Base-by-base conservation (phyloP, 2,888 invertebrate genomes). In the Cerastoderma edule region DNA sequence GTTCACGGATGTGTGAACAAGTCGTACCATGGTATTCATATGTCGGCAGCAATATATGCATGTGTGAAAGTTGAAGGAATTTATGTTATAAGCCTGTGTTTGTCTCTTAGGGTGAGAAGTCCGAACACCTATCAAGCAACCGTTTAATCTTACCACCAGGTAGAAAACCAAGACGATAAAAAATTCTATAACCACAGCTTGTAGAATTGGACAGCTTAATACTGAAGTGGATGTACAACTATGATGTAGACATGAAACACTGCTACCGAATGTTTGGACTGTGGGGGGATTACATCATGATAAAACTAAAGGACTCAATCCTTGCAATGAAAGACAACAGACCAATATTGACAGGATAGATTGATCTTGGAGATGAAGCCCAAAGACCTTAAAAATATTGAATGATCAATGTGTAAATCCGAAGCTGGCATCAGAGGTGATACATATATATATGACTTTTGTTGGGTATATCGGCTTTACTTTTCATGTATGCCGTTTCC, bases 391-490 rank as follows among this genome's bases (percentile, higher is more conserved):
- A n/a, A n/a, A 65, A 30, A 53, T 73, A 19, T 27, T 77, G n/a
- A 64, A 46, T 22, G 63, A 70, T 16, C 24, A 63, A 27, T 30
- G 65, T 46, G 66, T 76, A n/a, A 30, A 56, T 32, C 72, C 13
- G 39, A 30, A 8, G 35, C 32, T 74, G 35, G 76, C 76, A 16
- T 33, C 48, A 32, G 60, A 80, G 28, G 80, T 77, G n/a, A 27
- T 77, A 4, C 76, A 80, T 28, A n/a, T n/a, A n/a, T n/a, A n/a
- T n/a, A 1, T 80, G 3, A 33, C 68, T 16, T 80, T 80, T 71
- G 33, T 73, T 16, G 80, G 80, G 10, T 74, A 67, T 24, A 80
- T 77, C 27, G 80, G 80, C 56, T 76, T 80, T 35, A 35, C 73
- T n/a, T 80, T 80, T 67, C 80, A 73, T 8, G 32, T 80, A 3